phyloP scores from a whole-genome alignment of 2,797 vertebrate genomes.

The Tapera naevia region DNA sequence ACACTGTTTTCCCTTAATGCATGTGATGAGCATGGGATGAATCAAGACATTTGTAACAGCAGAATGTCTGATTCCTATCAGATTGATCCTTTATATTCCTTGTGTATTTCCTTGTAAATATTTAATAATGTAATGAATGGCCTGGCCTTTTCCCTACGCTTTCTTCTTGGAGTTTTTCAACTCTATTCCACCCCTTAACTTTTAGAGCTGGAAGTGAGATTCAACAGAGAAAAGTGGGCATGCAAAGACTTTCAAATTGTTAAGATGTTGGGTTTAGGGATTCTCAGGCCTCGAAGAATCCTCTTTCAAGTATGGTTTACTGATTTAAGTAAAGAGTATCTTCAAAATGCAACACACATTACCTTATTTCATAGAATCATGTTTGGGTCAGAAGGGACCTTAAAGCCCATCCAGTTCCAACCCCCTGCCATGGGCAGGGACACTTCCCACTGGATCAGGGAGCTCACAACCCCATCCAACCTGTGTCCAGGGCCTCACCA shows the following conservation, averaged over 20 bases:
- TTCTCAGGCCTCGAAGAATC: not conserved
- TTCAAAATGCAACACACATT: rapidly evolving
- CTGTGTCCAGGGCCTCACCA: no score
- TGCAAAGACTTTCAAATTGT: not conserved
- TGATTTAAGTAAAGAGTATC: not conserved
- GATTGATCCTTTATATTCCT: not conserved
- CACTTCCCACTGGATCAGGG: no score
- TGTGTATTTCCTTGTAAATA: not conserved
- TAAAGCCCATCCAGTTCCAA: no score
- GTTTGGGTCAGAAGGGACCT: no score
- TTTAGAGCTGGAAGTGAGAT: not conserved
- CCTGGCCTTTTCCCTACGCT: not conserved
- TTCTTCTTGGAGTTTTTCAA: not conserved
- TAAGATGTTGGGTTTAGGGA: not conserved
- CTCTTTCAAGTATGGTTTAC: not conserved
- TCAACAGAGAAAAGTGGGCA: not conserved
- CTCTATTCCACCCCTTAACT: not conserved
- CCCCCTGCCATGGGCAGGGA: no score
- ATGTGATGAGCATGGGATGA: not conserved
- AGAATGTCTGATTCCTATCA: not conserved
- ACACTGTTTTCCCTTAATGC: not conserved
- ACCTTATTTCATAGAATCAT: no score
- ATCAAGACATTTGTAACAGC: not conserved
- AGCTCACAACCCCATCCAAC: no score
- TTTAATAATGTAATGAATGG: not conserved